These are phyloP conservation scores for Cynodonichthys magdalenae DNA, from an alignment of 2,797 vertebrate genomes.

Conservation along the genomic window DNA sequence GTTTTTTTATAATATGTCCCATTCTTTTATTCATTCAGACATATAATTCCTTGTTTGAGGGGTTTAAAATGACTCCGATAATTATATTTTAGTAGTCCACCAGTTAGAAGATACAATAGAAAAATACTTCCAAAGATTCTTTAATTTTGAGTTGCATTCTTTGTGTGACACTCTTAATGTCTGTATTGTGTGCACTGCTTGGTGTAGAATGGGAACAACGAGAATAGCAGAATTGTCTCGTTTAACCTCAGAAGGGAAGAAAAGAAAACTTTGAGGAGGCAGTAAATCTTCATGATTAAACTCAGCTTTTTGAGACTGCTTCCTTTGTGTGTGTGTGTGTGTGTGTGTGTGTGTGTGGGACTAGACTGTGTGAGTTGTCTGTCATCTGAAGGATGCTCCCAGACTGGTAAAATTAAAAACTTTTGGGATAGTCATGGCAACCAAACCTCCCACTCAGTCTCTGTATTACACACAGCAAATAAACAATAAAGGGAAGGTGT, in stretches of 20 bases:
- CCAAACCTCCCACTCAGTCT: slow-evolving; percentile 39
- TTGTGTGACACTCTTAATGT: slow-evolving; percentile 46
- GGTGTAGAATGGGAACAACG: slow-evolving; percentile 53
- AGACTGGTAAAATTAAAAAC: slow-evolving; percentile 58
- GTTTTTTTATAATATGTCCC: too few species aligned
- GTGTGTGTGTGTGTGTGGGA: slow-evolving; percentile 47
- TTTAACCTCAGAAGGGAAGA: slow-evolving; percentile 61
- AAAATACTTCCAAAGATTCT: slow-evolving; percentile 39
- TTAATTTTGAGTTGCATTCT: slow-evolving; percentile 36
- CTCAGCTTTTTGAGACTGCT: slow-evolving; percentile 53
- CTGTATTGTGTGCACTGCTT: slow-evolving; percentile 50
- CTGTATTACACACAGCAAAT: slow-evolving; percentile 25
- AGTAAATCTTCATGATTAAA: slow-evolving; percentile 81
- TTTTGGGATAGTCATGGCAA: slow-evolving; percentile 61
- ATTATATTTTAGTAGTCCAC: too few species aligned
- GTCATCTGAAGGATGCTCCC: slow-evolving; percentile 56
- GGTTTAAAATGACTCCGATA: too few species aligned
- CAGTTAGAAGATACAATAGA: background rate
- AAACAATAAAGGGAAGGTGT: slow-evolving; percentile 29
- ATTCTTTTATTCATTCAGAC: too few species aligned
- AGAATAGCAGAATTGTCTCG: slow-evolving; percentile 42
- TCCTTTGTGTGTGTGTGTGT: slow-evolving; percentile 51
- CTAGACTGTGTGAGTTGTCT: slow-evolving; percentile 52
- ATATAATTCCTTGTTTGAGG: too few species aligned
- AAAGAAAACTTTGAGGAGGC: slow-evolving; percentile 48